Evolutionary conservation across 2,888 invertebrate species (phyloP).

Genomic region (Pollenia angustigena): DNA sequence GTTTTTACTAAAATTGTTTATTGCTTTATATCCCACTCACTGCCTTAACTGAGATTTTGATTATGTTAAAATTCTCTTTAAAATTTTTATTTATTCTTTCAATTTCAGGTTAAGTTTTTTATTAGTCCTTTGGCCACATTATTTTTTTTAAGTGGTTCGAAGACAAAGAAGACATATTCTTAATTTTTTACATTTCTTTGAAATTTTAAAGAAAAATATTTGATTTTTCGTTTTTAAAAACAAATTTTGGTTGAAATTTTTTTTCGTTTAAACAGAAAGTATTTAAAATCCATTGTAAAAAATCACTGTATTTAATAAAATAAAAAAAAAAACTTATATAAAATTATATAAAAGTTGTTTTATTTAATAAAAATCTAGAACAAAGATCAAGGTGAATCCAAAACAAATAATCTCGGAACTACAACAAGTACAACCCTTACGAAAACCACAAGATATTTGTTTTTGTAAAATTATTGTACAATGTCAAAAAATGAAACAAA

Average conservation of each 20-base stretch:
- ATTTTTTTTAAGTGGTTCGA: slow-evolving; percentile 32
- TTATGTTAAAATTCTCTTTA: not conserved
- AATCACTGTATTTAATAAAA: slow-evolving; percentile 66
- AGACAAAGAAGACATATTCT: slow-evolving; percentile 47
- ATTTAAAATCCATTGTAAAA: slow-evolving; percentile 63
- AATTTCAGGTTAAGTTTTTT: slow-evolving; percentile 67
- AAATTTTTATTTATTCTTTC: slow-evolving; percentile 10
- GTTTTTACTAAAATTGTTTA: too few relatives aligned
- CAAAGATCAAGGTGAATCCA: too few relatives aligned
- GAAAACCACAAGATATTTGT: too few relatives aligned
- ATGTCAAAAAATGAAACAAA: too few relatives aligned
- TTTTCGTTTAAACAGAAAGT: slow-evolving; percentile 32
- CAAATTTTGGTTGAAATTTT: slow-evolving; percentile 49
- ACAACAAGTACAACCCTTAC: too few relatives aligned
- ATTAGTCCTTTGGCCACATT: slow-evolving; percentile 36
- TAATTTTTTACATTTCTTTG: slow-evolving; percentile 46
- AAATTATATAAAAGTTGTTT: not conserved
- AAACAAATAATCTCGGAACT: too few relatives aligned
- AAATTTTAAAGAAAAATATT: slow-evolving; percentile 13
- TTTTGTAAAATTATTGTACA: too few relatives aligned
- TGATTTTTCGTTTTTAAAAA: slow-evolving; percentile 36
- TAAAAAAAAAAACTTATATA: slow-evolving; percentile 28
- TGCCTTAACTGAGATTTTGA: slow-evolving; percentile 25
- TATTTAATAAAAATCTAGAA: not conserved
- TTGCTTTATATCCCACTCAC: not conserved